Conservation (phyloP, 2,888 invertebrate species). For the Matsumyia berberina region DNA sequence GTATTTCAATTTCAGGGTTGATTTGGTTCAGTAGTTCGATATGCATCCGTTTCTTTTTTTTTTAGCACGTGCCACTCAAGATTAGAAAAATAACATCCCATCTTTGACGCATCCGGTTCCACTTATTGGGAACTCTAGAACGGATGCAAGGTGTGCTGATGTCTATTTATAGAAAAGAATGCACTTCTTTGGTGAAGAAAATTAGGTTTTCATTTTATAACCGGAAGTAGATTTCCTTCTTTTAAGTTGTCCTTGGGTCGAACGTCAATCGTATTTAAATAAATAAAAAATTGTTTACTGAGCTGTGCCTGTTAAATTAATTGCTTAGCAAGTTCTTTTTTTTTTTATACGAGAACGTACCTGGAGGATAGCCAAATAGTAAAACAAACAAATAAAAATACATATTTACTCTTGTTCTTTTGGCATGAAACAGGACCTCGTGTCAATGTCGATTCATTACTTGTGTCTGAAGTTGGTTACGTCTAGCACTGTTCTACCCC, state of each 20-base stretch:
- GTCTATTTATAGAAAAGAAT: slow-evolving; percentile 65
- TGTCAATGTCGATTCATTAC: too few relatives aligned
- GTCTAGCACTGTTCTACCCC: too few relatives aligned
- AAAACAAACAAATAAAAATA: too few relatives aligned
- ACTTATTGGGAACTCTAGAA: slow-evolving; percentile 65
- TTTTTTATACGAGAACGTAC: too few relatives aligned
- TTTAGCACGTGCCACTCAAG: slow-evolving; percentile 66
- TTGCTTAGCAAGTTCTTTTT: too few relatives aligned
- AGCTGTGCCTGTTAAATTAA: too few relatives aligned
- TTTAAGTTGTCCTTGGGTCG: slow-evolving; percentile 49
- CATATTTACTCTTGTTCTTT: too few relatives aligned
- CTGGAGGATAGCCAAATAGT: too few relatives aligned
- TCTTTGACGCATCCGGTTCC: slow-evolving; percentile 74
- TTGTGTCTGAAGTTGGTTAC: too few relatives aligned
- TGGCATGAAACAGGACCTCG: too few relatives aligned
- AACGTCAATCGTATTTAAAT: not conserved
- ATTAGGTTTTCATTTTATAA: slow-evolving; percentile 47
- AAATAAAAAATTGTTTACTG: not conserved
- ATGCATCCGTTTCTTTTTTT: slow-evolving; percentile 50
- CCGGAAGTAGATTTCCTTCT: slow-evolving; percentile 57
- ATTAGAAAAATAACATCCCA: slow-evolving; percentile 55
- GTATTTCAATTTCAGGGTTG: slow-evolving; percentile 59
- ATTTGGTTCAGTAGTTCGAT: slow-evolving; percentile 65
- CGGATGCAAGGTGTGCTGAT: slow-evolving; percentile 72
- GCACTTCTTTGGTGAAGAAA: slow-evolving; percentile 25